Percentiles rank a stretch among this genome's conserved stretches.
Conservation (phyloP, 2,888 invertebrate species). For the Polia nebulosa region DNA sequence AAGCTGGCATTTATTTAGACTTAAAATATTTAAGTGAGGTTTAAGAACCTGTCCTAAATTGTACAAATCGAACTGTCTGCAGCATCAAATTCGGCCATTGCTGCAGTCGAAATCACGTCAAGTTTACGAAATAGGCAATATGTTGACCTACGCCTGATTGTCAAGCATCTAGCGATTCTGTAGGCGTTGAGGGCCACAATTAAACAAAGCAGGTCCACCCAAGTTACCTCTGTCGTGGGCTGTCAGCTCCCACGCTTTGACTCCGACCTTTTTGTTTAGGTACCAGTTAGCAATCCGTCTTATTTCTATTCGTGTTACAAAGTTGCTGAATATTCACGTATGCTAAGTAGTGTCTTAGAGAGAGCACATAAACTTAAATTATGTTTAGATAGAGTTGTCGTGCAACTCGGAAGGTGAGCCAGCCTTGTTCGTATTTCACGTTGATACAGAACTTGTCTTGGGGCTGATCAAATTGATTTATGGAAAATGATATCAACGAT, state of each 20-base stretch:
- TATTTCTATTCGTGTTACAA: constrained; percentile 75
- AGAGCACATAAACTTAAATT: constrained; percentile 73
- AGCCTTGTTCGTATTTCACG: constrained; percentile 48
- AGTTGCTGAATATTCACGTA: constrained; percentile 84
- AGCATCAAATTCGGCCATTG: background rate
- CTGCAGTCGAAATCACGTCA: constrained; percentile 6
- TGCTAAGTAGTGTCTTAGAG: constrained; percentile 77
- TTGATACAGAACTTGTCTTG: constrained; percentile 41
- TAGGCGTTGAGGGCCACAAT: constrained; percentile 81
- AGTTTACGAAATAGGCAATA: constrained; percentile 33
- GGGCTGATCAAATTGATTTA: constrained; percentile 42
- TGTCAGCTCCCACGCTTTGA: constrained; percentile 82
- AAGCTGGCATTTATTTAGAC: constrained; percentile 54
- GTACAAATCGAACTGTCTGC: constrained; percentile 9
- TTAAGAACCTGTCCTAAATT: constrained; percentile 20
- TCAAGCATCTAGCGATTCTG: constrained; percentile 69
- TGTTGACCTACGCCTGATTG: constrained; percentile 67
- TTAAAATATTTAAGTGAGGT: constrained; percentile 38
- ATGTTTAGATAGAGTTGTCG: constrained; percentile 66
- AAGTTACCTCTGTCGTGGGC: constrained; percentile 82
- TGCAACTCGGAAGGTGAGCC: constrained; percentile 62
- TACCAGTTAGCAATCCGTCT: constrained; percentile 77
- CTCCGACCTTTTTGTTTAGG: constrained; percentile 81
- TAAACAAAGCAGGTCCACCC: constrained; percentile 80
- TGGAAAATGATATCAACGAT: constrained; percentile 31